Base-by-base conservation (phyloP, 2,888 invertebrate genomes). In the Cephonodes hylas region DNA sequence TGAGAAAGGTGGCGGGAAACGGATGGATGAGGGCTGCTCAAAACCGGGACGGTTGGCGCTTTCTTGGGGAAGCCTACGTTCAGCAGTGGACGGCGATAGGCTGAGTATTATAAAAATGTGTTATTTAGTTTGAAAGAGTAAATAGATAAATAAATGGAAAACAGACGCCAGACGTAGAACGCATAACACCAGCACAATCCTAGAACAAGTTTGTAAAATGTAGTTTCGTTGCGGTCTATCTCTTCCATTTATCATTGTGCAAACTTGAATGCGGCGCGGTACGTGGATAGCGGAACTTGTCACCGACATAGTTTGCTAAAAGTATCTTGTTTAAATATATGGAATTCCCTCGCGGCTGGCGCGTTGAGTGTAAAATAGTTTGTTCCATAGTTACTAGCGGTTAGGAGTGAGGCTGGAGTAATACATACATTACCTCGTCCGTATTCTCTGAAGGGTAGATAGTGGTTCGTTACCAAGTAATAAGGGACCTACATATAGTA, bases 231-330 rank as follows among this genome's bases (percentile, higher is more conserved):
- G 48, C 34, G 44, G 22, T n/a, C 42, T 58, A 61, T 53, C 53
- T 58, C 22, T 60, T 53, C 53, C 44, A 63, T 62, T 60, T 63
- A 63, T 58, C 42, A 62, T 61, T 48, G 44, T 64, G 48, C 13
- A 46, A 60, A 48, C 48, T 60, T 48, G 42, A 0, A 13, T 5
- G 4, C 25, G 8, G 4, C 23, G 20, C 20, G 10, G 20, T 13
- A 31, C 20, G n/a, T 20, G 61, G 42, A 25, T 59, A n/a, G n/a
- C 60, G 20, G 48, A 42, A 48, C 23, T 60, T 38, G 38, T 48
- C 27, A 45, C 7, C 20, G 59, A 31, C n/a, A 13, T 20, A 45
- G 18, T 5, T 58, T 23, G 4, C 5, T 34, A 31, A 59, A 59
- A 59, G 27, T 31, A 45, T 46, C 10, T 46, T 46, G 45, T 46